Conservation (phyloP, 1,140 invertebrate species). For the Lasioglossum baleicum region DNA sequence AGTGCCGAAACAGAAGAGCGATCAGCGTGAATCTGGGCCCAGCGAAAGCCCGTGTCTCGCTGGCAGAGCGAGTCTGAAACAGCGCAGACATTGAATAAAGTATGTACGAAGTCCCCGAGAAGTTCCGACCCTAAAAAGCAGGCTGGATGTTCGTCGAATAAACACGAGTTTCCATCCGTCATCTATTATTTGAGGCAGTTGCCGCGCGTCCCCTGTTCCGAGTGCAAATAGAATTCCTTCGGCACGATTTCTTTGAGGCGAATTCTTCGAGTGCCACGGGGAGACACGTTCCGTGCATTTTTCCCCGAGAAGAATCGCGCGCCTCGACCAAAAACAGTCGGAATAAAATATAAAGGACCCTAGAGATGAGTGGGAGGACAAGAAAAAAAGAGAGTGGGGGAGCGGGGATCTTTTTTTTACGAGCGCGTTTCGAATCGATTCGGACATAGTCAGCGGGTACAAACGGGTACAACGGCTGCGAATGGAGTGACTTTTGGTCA, state of each 20-base stretch:
- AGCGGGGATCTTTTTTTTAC: not conserved
- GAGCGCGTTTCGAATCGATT: not conserved
- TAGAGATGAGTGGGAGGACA: too few relatives aligned
- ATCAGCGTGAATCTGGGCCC: too few relatives aligned
- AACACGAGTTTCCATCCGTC: not conserved
- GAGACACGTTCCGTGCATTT: not conserved
- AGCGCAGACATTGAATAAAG: too few relatives aligned
- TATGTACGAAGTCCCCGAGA: too few relatives aligned
- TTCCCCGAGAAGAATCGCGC: not conserved
- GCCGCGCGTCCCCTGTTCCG: not conserved
- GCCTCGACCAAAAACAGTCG: not conserved
- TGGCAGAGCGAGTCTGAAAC: too few relatives aligned
- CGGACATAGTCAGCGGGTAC: too few relatives aligned
- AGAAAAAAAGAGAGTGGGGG: too few relatives aligned
- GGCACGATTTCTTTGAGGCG: not conserved
- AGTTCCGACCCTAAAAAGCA: too few relatives aligned
- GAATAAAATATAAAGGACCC: not conserved
- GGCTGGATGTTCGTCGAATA: too few relatives aligned
- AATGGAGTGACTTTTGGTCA: constrained; percentile 12
- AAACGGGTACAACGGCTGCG: not conserved
- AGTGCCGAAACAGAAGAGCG: too few relatives aligned
- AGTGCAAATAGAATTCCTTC: not conserved
- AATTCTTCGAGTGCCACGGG: not conserved
- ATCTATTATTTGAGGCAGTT: not conserved
- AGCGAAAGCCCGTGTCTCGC: too few relatives aligned